phyloP scores from a whole-genome alignment of 2,113 vertebrate genomes.

The Rhizomys pruinosus region DNA sequence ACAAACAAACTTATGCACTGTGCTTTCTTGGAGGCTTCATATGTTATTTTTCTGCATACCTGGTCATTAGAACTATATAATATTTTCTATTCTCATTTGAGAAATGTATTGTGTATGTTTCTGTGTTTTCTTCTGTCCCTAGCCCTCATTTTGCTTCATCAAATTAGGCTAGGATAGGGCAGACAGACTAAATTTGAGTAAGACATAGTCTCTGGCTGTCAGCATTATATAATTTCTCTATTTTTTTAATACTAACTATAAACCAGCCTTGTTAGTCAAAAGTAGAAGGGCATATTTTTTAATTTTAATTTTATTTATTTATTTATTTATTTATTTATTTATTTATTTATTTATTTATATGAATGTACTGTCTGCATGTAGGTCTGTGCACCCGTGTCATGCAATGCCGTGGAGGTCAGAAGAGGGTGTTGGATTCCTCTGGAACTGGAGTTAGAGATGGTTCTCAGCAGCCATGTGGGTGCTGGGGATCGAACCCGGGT shows the following conservation, averaged over 20 bases:
- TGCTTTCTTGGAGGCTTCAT: neutral
- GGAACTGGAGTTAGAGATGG: too few relatives aligned
- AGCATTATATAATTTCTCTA: neutral
- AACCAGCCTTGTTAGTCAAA: neutral
- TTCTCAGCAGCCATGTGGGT: too few relatives aligned
- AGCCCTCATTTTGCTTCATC: neutral
- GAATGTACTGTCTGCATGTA: too few relatives aligned
- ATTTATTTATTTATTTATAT: too few relatives aligned
- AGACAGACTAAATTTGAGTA: neutral
- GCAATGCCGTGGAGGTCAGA: too few relatives aligned
- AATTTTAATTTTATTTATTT: too few relatives aligned
- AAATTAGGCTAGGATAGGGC: neutral
- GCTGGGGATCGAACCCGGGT: too few relatives aligned
- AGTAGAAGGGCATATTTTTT: neutral
- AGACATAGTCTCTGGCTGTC: neutral
- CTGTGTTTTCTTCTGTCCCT: neutral
- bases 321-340: too few relatives aligned
- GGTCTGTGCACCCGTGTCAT: too few relatives aligned
- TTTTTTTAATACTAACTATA: conserved; percentile 1
- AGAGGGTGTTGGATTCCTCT: too few relatives aligned
- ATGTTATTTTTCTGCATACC: neutral
- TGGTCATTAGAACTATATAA: neutral
- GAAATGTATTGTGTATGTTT: neutral
- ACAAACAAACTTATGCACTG: neutral
- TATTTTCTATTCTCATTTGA: neutral